Conservation (phyloP, 2,113 vertebrate species). For the Gymnorhina tibicen region DNA sequence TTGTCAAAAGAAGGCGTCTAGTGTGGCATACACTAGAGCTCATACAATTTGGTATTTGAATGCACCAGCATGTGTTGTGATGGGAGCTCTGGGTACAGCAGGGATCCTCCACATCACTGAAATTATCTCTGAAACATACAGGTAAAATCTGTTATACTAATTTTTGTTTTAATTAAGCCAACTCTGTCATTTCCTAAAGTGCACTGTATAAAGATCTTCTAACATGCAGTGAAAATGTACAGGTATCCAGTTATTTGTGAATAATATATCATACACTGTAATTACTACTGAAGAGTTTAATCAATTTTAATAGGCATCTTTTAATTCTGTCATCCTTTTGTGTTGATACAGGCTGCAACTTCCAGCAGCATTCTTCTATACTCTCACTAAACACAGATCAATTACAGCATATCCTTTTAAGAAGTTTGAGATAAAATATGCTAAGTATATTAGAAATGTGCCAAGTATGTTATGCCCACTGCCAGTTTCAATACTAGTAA, state of each 20-base stretch:
- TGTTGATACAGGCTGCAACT: conserved; percentile 49
- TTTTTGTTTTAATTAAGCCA: background rate
- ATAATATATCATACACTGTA: background rate
- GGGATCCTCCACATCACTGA: background rate
- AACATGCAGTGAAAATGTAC: background rate
- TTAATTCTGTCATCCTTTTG: conserved; percentile 31
- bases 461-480: conserved; percentile 47
- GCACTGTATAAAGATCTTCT: background rate
- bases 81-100: background rate
- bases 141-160: background rate
- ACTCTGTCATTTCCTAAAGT: background rate
- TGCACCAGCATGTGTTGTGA: background rate
- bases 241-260: background rate
- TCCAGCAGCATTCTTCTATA: conserved; percentile 48
- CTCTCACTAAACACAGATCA: conserved; percentile 55
- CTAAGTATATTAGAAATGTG: conserved; percentile 57
- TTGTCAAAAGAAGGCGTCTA: background rate
- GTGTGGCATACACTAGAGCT: background rate
- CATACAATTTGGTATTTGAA: background rate
- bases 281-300: background rate
- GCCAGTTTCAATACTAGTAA: conserved; percentile 49
- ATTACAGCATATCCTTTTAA: conserved; percentile 50
- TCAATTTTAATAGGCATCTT: conserved; percentile 13
- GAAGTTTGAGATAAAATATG: conserved; percentile 55
- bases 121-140: background rate